Conservation (phyloP, 2,888 invertebrate species). For the Chloroclysta siterata region DNA sequence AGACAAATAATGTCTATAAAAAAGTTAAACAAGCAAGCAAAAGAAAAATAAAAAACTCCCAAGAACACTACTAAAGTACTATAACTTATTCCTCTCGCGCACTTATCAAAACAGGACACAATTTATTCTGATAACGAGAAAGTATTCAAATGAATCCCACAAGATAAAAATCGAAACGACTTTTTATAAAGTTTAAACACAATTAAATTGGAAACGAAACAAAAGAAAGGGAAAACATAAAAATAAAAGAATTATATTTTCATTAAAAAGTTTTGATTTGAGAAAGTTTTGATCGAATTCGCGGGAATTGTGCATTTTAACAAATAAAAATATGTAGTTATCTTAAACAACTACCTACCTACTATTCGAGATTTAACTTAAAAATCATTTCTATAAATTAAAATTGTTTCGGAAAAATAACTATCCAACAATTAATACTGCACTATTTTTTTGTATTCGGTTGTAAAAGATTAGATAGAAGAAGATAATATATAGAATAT, state of each 20-base stretch:
- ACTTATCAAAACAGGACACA: conserved; percentile 52
- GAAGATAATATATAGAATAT: conserved; percentile 49
- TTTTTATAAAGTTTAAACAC: conserved; percentile 44
- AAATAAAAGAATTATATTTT: conserved; percentile 5
- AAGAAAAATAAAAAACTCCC: conserved; percentile 30
- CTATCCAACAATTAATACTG: no score
- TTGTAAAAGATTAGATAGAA: no score
- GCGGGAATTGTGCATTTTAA: background rate
- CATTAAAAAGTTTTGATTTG: conserved; percentile 1
- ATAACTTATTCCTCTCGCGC: conserved; percentile 39
- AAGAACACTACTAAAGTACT: conserved; percentile 37
- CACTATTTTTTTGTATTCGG: no score
- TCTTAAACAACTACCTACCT: no score
- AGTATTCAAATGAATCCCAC: conserved; percentile 74
- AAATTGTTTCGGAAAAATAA: no score
- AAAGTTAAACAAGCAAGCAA: conserved; percentile 27
- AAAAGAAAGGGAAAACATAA: conserved; percentile 73
- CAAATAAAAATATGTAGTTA: conserved; percentile 37
- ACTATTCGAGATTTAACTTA: no score
- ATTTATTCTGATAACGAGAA: conserved; percentile 62
- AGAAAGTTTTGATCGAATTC: background rate
- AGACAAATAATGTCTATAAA: conserved; percentile 24
- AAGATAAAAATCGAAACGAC: conserved; percentile 71
- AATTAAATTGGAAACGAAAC: conserved; percentile 38
- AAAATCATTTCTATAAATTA: no score